Evolutionary conservation across 2,113 vertebrate genomes (phyloP), one percentile per base, ranked within the genome.

Genomic region (Fulica atra): DNA sequence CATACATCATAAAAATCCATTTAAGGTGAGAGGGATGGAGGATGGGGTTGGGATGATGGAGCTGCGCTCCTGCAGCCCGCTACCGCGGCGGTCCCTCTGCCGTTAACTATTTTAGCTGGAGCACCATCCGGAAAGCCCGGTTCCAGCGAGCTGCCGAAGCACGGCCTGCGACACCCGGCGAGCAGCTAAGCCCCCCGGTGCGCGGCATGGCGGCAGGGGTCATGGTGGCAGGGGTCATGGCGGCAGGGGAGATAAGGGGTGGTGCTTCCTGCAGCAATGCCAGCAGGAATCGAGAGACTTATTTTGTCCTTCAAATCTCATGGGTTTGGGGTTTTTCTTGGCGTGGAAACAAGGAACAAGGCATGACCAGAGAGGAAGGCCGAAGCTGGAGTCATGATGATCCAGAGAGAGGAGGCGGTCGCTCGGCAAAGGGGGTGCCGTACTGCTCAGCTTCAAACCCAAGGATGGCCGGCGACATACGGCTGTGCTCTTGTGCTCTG

Each of bases 141-240:
- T 68, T 66, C 29, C 61, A 29, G 79, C 2, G 4, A 79, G 46
- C 33, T 90, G 65, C 48, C 29, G 17, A 48, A 77, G 73, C 1
- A 0, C 0, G 3, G 51, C 26, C 57, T 83, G 88, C 2, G 0
- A 9, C 29, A 59, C 36, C 23, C 0, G 2, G 51, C 81, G 48
- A 72, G 81, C 74, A 88, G 70, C 74, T 74, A 61, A 74, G 74
- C 20, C 44, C 6, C 19, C 20, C 5, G 3, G 40, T 8, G 2
- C 3, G 36, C n/a, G 20, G 56, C 2, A 11, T 15, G 19, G 6
- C 2, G 1, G 60, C 51, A 56, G 54, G 78, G 60, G 29, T 20
- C 28, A 3, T 0, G 4, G n/a, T n/a, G 1, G 60, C 51, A 56
- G 54, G 78, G 60, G 29, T 20, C 2, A 11, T 15, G 19, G 6